Evolutionary conservation across 2,888 invertebrate species (phyloP), one percentile per base, ranked within the genome.

Genomic region (Drepana falcataria): DNA sequence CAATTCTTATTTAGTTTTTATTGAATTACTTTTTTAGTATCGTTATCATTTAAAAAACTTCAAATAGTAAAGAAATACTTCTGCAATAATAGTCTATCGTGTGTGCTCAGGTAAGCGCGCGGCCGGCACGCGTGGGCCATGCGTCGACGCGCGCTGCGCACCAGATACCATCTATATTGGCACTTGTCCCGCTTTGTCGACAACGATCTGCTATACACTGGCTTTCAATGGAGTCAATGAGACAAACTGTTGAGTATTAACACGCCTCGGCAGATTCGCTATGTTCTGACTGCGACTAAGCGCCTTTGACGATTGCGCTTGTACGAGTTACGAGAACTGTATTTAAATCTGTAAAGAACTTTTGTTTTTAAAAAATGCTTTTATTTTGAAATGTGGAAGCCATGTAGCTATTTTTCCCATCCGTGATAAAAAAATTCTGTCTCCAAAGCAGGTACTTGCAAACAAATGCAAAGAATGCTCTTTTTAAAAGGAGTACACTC

Each of bases 151-250:
- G 69, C 65, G 59, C 59, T 61, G 65, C 72, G 56, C 66, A 63
- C 59, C 72, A 76, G 77, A 82, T 79, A 76, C 75, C 65, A 77
- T 80, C 63, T 65, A 70, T 66, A 73, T 79, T 79, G 74, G 77
- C 85, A 83, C 77, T 78, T 77, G 76, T 74, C 65, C 68, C 69
- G 70, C 68, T 60, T 64, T 66, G 66, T 66, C 57, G 68, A 67
- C 71, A 74, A 64, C 63, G 69, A 72, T 69, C 66, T 64, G 69
- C 77, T 77, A 73, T 65, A 63, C 60, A 51, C 58, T 54, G 66
- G 65, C 65, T 69, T 75, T 73, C 59, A 71, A 61, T 66, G 64
- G 68, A 70, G 69, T 66, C 66, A 74, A 75, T 77, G 68, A 74
- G 68, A 68, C 63, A 68, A 62, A 71, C 65, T 65, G 63, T 63